Conservation (phyloP, 2,888 invertebrate genomes). For the Erannis defoliaria region DNA sequence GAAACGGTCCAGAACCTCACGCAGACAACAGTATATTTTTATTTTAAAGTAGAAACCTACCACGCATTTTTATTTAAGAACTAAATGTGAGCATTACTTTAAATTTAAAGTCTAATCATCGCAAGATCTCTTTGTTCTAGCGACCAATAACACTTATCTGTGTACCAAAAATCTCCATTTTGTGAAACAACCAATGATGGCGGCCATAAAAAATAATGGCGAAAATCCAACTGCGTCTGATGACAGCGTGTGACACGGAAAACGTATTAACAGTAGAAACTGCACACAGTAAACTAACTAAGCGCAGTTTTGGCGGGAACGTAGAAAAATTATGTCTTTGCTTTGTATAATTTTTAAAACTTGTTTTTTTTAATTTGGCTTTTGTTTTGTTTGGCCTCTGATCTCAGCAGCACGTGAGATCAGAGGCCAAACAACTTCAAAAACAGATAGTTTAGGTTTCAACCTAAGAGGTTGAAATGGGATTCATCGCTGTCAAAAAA, state of each 20-base stretch:
- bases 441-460: too few relatives aligned
- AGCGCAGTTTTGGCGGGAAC: not conserved
- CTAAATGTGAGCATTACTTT: not conserved
- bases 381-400: too few relatives aligned
- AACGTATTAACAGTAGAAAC: constrained; percentile 23
- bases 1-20: too few relatives aligned
- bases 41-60: too few relatives aligned
- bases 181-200: constrained; percentile 17
- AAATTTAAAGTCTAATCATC: constrained; percentile 3
- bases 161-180: constrained; percentile 17
- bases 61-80: not conserved
- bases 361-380: too few relatives aligned
- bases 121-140: constrained; percentile 9
- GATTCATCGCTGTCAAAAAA: too few relatives aligned
- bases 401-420: too few relatives aligned
- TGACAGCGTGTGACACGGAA: constrained; percentile 41
- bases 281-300: not conserved
- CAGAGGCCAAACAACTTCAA: too few relatives aligned
- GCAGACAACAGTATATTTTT: too few relatives aligned
- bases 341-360: too few relatives aligned
- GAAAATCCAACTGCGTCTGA: constrained; percentile 41
- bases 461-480: too few relatives aligned
- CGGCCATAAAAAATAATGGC: constrained; percentile 42
- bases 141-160: constrained; percentile 6
- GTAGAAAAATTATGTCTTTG: too few relatives aligned